phyloP scores from a whole-genome alignment of 53 echinoderm and acorn worm species.

The Zoroaster sp. region DNA sequence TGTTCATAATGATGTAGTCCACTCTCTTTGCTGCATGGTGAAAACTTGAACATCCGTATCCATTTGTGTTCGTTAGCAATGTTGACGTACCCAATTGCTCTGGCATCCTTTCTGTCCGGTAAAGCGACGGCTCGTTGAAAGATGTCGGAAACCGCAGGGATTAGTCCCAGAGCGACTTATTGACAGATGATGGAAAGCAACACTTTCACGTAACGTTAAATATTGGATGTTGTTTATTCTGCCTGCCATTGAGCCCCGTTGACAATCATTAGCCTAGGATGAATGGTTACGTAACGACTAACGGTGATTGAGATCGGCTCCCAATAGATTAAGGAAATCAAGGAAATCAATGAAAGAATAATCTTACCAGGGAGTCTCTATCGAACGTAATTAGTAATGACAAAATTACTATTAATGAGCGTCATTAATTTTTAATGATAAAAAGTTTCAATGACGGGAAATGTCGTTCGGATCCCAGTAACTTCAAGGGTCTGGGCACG shows the following conservation, averaged over 20 bases:
- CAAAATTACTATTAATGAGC: constrained; percentile 47
- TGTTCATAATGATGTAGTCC: no score
- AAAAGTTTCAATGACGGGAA: neutral
- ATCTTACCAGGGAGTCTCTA: neutral
- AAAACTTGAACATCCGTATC: no score
- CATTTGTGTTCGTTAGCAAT: neutral
- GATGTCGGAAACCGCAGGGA: neutral
- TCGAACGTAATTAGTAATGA: constrained; percentile 34
- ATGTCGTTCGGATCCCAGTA: neutral
- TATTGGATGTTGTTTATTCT: constrained; percentile 34
- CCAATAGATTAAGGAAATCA: neutral
- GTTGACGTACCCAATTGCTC: neutral
- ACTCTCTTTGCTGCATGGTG: neutral
- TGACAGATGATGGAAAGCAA: constrained; percentile 35
- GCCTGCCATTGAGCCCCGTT: constrained; percentile 10
- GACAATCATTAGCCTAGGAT: constrained; percentile 25
- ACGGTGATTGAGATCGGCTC: neutral
- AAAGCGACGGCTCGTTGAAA: neutral
- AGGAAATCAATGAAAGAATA: neutral
- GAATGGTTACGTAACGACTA: constrained; percentile 20
- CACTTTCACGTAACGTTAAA: neutral
- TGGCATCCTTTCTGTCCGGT: neutral
- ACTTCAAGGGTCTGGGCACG: neutral
- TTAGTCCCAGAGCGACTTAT: constrained; percentile 25
- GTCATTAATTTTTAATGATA: constrained; percentile 13